These are phyloP conservation scores for Holotrichia oblita DNA, from an alignment of 1,140 invertebrate genomes.

Conservation along the genomic window DNA sequence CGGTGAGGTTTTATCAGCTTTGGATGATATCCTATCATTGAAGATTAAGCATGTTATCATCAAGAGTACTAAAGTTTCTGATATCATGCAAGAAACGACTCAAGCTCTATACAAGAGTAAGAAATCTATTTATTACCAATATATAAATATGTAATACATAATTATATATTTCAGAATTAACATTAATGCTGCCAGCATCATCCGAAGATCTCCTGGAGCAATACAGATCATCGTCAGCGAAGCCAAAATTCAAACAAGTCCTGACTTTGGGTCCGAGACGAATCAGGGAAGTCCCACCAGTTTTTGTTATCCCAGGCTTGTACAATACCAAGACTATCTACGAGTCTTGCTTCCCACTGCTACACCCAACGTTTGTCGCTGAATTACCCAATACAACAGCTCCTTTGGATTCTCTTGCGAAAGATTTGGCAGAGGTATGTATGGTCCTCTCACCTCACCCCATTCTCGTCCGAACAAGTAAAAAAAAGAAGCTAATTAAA, in stretches of 20 bases:
- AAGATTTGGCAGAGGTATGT: constrained; percentile 46
- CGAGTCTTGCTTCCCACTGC: constrained; percentile 51
- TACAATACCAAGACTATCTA: constrained; percentile 48
- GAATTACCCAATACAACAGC: constrained; percentile 49
- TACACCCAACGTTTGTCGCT: constrained; percentile 57
- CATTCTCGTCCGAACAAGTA: too few relatives aligned
- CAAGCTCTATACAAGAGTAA: constrained; percentile 59
- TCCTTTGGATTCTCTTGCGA: constrained; percentile 49
- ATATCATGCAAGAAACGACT: constrained; percentile 51
- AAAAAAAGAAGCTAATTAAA: too few relatives aligned
- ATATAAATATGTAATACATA: too few relatives aligned
- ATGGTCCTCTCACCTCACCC: too few relatives aligned
- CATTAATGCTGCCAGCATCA: constrained; percentile 53
- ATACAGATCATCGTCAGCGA: constrained; percentile 46
- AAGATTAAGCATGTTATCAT: constrained; percentile 52
- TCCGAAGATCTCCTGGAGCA: constrained; percentile 49
- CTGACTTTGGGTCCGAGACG: constrained; percentile 54
- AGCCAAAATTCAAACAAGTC: constrained; percentile 55
- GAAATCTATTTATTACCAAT: too few relatives aligned
- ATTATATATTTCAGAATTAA: constrained; percentile 50
- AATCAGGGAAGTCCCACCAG: constrained; percentile 56
- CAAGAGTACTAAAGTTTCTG: constrained; percentile 52
- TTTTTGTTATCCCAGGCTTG: constrained; percentile 60
- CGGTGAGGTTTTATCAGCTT: constrained; percentile 47
- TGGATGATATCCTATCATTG: constrained; percentile 54